Evolutionary conservation across 2,888 invertebrate species (phyloP), one percentile per base, ranked within the genome.

Genomic region (Eilema caniola): DNA sequence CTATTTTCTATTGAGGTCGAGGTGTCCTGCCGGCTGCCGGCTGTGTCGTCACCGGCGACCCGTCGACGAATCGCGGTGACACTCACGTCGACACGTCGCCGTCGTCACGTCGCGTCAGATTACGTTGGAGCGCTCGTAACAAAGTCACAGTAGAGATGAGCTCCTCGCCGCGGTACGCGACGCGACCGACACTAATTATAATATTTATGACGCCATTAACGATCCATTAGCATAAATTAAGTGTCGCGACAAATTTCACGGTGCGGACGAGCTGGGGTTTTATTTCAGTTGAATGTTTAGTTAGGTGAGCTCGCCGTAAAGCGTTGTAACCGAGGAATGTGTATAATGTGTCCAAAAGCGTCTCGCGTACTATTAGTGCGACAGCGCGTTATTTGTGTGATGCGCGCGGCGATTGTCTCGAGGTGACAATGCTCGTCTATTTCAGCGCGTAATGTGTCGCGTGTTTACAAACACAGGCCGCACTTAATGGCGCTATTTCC

Each of bases 151-250:
- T 60, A 60, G 67, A 70, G 71, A 73, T 75, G 33, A 76, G 75
- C 67, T 79, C 71, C 63, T 69, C 72, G 62, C 72, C 77, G 78
- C 79, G 73, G 71, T 78, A 74, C 77, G 83, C 77, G 83, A 74
- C 77, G 83, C 77, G 83, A 82, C 85, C 83, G 82, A 83, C 85
- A 83, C 88, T 87, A 87, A 88, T 87, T 85, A 84, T 87, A 86
- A 88, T 88, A 88, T 89, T 85, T 85, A 88, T 83, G 88, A 79
- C 80, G 84, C 85, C 88, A 88, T 92, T 89, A 90, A 89, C 90
- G 84, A 84, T 90, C 92, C 93, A 92, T 93, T 93, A 93, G 90
- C 90, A 89, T 92, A 91, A 93, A 93, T 90, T 88, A 91, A 87
- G 86, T 81, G 86, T 75, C 84, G 84, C 86, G 92, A 92, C 92